Evolutionary conservation across 2,797 vertebrate species (phyloP).

Genomic region (Eulemur albifrons): DNA sequence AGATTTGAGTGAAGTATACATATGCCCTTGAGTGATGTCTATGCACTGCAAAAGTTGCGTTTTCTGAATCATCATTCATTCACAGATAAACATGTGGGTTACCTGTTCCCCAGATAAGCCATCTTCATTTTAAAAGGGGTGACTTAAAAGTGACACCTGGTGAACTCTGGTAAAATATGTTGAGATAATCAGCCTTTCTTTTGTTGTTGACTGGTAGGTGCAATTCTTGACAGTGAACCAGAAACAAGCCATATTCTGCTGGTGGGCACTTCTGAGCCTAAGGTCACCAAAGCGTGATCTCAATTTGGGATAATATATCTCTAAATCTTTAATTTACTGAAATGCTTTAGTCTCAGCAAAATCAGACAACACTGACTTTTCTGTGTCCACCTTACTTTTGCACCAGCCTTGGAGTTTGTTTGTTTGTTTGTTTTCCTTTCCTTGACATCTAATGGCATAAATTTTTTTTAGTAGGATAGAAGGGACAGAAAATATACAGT

Average conservation of each 20-base stretch:
- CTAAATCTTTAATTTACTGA: background rate
- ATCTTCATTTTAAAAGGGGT: background rate
- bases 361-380: background rate
- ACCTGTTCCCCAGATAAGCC: background rate
- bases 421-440: background rate
- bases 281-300: background rate
- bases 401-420: background rate
- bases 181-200: background rate
- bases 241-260: background rate
- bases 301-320: background rate
- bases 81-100: background rate
- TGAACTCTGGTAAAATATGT: background rate
- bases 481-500: background rate
- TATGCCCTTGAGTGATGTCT: background rate
- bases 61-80: background rate
- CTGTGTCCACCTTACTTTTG: background rate
- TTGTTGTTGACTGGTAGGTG: background rate
- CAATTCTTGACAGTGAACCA: background rate
- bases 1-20: background rate
- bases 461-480: background rate
- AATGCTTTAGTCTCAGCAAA: background rate
- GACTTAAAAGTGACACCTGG: background rate
- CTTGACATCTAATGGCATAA: background rate
- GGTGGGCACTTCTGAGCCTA: background rate
- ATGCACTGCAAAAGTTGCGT: background rate